These are phyloP conservation scores for Phaenicophaeus curvirostris DNA, from an alignment of 2,797 vertebrate species.

Conservation along the genomic window DNA sequence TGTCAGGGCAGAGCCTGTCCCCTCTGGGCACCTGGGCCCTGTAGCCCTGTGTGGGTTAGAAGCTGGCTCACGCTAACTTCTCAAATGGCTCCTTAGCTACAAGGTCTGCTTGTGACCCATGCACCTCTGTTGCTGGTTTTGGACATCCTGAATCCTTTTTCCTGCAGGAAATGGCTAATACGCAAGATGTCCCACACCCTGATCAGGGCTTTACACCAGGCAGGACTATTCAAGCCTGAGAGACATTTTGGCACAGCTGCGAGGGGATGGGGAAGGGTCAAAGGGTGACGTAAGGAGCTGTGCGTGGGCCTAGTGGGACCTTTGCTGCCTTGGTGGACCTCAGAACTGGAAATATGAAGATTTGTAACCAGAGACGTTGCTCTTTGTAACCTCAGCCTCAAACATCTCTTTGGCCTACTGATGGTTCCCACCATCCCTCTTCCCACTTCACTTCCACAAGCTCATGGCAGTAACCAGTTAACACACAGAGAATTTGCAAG, in stretches of 20 bases:
- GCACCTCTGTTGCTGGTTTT: not conserved
- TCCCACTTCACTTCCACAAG: not conserved
- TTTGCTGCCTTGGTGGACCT: not conserved
- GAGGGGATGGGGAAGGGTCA: not conserved
- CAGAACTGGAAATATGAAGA: not conserved
- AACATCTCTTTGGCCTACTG: rapidly evolving
- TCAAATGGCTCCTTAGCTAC: not conserved
- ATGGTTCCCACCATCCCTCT: not conserved
- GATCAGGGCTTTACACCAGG: not conserved
- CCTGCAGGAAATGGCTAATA: not conserved
- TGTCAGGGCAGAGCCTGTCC: not conserved
- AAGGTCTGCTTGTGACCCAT: not conserved
- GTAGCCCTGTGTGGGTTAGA: not conserved
- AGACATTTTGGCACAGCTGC: not conserved
- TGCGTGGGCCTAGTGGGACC: not conserved
- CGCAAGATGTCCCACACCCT: rapidly evolving
- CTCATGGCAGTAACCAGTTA: not conserved
- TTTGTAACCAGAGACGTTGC: not conserved
- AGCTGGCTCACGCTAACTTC: not conserved
- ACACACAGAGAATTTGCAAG: not conserved
- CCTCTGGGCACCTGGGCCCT: not conserved
- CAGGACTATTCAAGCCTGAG: not conserved
- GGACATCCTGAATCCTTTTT: not conserved
- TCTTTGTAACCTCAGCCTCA: not conserved
- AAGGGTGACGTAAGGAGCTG: not conserved